phyloP scores from a whole-genome alignment of 2,888 invertebrate species.

The Cheilosia pagana region DNA sequence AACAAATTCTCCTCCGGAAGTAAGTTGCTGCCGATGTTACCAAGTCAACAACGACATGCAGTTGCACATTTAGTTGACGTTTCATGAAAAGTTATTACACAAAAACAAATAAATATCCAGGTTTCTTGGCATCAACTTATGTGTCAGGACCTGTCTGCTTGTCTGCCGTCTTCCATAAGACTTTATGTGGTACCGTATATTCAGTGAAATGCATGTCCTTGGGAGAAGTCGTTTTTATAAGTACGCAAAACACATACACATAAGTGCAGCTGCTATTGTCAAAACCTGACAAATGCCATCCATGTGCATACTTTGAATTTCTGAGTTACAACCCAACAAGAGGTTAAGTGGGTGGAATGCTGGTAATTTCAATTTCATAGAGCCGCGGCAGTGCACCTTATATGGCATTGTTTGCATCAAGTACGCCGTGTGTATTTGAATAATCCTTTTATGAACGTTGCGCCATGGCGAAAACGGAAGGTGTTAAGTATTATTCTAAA shows the following conservation, averaged over 20 bases:
- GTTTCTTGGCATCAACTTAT: no score
- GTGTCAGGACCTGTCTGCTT: no score
- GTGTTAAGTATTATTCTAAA: conserved; percentile 45
- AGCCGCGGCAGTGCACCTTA: conserved; percentile 39
- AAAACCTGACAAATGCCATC: conserved; percentile 19
- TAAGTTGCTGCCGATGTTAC: no score
- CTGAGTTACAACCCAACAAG: conserved; percentile 16
- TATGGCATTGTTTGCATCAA: conserved; percentile 64
- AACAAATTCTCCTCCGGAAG: not conserved
- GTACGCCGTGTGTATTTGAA: conserved; percentile 55
- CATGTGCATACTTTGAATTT: conserved; percentile 24
- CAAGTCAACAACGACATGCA: no score
- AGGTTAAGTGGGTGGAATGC: conserved; percentile 42
- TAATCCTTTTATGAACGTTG: conserved; percentile 58
- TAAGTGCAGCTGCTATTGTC: conserved; percentile 15
- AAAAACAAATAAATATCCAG: no score
- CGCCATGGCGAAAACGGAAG: conserved; percentile 37
- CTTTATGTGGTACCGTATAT: no score
- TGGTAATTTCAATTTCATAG: conserved; percentile 42
- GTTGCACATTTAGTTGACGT: no score
- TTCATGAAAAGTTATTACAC: no score
- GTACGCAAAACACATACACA: not conserved
- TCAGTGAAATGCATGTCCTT: not conserved
- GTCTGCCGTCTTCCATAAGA: no score
- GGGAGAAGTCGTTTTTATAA: not conserved